phyloP scores from a whole-genome alignment of 2,113 vertebrate species.

The Trogon melanurus region DNA sequence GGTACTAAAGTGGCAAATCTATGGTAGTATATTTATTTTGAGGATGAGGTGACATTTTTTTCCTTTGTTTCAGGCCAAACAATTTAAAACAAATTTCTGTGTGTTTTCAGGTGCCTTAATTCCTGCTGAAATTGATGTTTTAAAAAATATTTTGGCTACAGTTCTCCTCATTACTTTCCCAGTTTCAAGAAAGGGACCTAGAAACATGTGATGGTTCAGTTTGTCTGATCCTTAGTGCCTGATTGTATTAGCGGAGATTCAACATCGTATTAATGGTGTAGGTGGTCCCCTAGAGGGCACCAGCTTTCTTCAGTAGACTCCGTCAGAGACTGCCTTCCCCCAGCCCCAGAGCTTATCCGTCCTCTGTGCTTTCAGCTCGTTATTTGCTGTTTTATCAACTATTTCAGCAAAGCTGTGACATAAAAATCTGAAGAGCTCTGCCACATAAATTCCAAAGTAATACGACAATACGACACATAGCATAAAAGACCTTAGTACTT shows the following conservation, averaged over 20 bases:
- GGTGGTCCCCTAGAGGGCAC: background rate
- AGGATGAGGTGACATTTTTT: background rate
- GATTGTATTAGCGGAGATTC: background rate
- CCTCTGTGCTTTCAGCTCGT: background rate
- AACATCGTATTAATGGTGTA: accelerated
- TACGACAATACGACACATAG: background rate
- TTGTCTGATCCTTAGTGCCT: background rate
- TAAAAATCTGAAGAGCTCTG: background rate
- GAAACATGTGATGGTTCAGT: background rate
- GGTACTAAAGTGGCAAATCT: background rate
- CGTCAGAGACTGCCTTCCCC: background rate
- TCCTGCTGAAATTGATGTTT: background rate
- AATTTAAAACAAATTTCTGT: background rate
- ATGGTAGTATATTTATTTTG: background rate
- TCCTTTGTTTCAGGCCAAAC: background rate
- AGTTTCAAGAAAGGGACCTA: background rate
- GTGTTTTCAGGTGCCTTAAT: background rate
- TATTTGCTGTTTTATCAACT: background rate
- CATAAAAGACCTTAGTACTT: background rate
- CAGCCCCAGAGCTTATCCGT: background rate
- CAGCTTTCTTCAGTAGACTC: background rate
- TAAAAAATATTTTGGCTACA: background rate
- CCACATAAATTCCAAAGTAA: background rate
- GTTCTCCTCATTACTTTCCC: background rate
- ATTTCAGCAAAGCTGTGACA: background rate